Percentiles rank a stretch among this genome's conserved stretches.
Conservation (phyloP, 2,113 vertebrate species). For the Tiliqua scincoides region DNA sequence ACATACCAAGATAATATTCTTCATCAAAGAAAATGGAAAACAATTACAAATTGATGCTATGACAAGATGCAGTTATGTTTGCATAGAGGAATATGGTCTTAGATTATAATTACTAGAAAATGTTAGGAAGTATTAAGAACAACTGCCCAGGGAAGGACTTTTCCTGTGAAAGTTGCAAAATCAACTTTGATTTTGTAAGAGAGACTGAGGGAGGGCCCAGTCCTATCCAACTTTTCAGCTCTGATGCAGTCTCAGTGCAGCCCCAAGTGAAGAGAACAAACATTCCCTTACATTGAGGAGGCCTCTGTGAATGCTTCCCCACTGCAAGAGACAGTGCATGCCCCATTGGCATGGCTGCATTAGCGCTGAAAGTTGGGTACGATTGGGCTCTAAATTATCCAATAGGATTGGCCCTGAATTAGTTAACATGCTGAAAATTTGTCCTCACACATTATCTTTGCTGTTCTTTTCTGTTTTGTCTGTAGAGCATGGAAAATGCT, state of each 20-base stretch:
- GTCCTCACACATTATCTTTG: background rate
- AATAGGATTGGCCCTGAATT: too few relatives aligned
- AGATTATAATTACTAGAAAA: background rate
- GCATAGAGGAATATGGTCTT: background rate
- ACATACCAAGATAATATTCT: background rate
- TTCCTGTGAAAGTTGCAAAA: background rate
- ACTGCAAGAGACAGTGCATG: too few relatives aligned
- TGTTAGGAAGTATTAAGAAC: background rate
- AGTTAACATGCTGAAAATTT: background rate
- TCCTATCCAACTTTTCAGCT: too few relatives aligned
- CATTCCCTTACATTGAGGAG: too few relatives aligned
- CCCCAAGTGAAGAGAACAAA: too few relatives aligned
- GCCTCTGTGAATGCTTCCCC: too few relatives aligned
- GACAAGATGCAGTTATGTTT: background rate
- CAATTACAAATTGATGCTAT: background rate
- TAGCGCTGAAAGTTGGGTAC: too few relatives aligned
- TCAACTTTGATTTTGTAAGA: background rate
- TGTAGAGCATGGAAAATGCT: background rate
- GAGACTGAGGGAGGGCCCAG: too few relatives aligned
- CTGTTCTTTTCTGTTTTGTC: background rate
- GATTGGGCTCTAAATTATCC: too few relatives aligned
- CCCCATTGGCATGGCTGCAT: too few relatives aligned
- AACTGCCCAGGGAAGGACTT: background rate
- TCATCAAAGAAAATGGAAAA: background rate
- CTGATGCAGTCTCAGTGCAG: too few relatives aligned